A percentile compares a stretch with the other conserved stretches of the same genome.
These are phyloP conservation scores for Falco columbarius DNA, from an alignment of 2,797 vertebrate genomes.

Conservation along the genomic window DNA sequence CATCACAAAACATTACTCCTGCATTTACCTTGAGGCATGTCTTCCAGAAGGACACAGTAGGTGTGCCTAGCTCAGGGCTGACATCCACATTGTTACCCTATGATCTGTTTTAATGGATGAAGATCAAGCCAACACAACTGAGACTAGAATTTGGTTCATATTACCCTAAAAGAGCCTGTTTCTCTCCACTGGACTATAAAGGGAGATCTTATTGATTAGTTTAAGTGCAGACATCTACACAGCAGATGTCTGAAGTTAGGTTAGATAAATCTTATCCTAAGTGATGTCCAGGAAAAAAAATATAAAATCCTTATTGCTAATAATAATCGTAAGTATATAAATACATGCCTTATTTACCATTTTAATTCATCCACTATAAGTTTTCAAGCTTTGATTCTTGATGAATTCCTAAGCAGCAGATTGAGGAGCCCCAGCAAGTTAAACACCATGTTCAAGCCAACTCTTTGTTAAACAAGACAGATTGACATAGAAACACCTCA, in stretches of 20 bases:
- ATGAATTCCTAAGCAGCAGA: background rate
- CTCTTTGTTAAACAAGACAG: background rate
- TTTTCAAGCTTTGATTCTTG: background rate
- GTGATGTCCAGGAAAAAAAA: background rate
- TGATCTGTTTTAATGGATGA: background rate
- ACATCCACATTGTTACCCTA: background rate
- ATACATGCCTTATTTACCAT: background rate
- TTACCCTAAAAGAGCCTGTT: background rate
- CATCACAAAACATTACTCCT: background rate
- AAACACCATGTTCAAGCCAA: background rate
- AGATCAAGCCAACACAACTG: background rate
- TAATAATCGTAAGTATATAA: background rate
- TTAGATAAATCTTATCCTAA: background rate
- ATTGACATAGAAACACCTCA: background rate
- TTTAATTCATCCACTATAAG: background rate
- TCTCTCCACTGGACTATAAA: background rate
- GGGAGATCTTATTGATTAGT: background rate
- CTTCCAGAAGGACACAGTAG: background rate
- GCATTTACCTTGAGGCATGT: background rate
- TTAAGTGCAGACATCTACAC: background rate
- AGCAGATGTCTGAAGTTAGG: background rate
- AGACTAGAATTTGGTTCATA: background rate
- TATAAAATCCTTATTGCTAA: background rate
- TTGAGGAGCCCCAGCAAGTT: background rate
- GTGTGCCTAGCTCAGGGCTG: background rate